Percentiles rank a stretch among this genome's conserved stretches.
These are phyloP conservation scores for Diachasma alloeum DNA, from an alignment of 1,140 invertebrate species.

Conservation along the genomic window DNA sequence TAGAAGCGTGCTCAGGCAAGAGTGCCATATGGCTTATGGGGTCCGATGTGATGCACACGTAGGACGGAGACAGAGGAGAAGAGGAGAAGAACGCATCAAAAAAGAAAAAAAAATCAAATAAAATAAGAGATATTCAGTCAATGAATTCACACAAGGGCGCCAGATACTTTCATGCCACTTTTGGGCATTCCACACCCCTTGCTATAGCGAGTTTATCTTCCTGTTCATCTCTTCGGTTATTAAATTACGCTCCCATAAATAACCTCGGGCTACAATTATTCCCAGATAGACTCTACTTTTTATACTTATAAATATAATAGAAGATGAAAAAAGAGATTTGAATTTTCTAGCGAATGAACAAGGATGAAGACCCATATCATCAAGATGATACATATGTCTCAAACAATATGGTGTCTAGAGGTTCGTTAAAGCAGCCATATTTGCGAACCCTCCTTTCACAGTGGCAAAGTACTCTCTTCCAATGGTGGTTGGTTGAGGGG, in stretches of 20 bases:
- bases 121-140: slow-evolving; percentile 11
- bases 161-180: slow-evolving; percentile 60
- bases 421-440: slow-evolving; percentile 62
- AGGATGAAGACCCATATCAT: slow-evolving; percentile 9
- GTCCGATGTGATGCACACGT: background rate
- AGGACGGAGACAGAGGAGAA: background rate
- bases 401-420: slow-evolving; percentile 52
- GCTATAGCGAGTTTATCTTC: slow-evolving; percentile 50
- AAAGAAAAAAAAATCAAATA: slow-evolving; percentile 8
- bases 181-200: slow-evolving; percentile 45
- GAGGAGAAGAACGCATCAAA: background rate
- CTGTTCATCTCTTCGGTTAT: slow-evolving; percentile 60
- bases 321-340: too few species aligned
- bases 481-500: slow-evolving; percentile 28
- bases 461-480: slow-evolving; percentile 12
- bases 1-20: slow-evolving; percentile 41
- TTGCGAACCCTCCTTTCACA: slow-evolving; percentile 41
- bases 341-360: too few species aligned
- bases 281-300: too few species aligned
- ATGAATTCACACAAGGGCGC: slow-evolving; percentile 12
- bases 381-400: slow-evolving; percentile 22
- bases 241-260: slow-evolving; percentile 64
- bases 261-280: slow-evolving; percentile 28
- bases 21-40: slow-evolving; percentile 59
- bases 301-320: too few species aligned